phyloP scores from a whole-genome alignment of 2,113 vertebrate species.

The Bubo bubo region DNA sequence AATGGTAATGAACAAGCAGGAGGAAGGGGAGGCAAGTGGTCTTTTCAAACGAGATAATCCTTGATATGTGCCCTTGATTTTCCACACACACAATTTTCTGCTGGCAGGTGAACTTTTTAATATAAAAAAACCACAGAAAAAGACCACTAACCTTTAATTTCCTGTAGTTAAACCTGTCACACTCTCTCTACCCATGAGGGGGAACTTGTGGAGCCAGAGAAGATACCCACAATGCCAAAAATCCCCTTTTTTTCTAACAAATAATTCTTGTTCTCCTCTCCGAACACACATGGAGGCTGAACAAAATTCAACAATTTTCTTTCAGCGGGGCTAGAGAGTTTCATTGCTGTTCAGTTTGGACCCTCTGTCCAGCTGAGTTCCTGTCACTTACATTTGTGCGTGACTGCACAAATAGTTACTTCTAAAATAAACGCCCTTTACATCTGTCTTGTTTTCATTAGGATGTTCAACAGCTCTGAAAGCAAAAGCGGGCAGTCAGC shows the following conservation, averaged over 20 bases:
- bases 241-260: background rate
- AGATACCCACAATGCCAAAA: background rate
- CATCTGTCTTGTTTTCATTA: rapidly evolving
- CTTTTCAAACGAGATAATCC: background rate
- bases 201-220: background rate
- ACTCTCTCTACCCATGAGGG: background rate
- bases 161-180: background rate
- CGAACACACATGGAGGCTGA: background rate
- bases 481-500: background rate
- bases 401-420: background rate
- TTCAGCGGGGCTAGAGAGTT: background rate
- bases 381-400: rapidly evolving
- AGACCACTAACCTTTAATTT: background rate
- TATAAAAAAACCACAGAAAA: background rate
- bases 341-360: background rate
- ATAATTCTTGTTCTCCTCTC: background rate
- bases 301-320: background rate
- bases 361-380: rapidly evolving
- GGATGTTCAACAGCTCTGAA: background rate
- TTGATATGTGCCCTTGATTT: background rate
- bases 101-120: background rate
- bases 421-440: background rate
- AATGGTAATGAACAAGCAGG: background rate
- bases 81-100: background rate
- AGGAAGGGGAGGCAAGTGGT: background rate